These are phyloP conservation scores for Paradoxurus hermaphroditus DNA, from an alignment of 2,113 vertebrate species.

Conservation along the genomic window DNA sequence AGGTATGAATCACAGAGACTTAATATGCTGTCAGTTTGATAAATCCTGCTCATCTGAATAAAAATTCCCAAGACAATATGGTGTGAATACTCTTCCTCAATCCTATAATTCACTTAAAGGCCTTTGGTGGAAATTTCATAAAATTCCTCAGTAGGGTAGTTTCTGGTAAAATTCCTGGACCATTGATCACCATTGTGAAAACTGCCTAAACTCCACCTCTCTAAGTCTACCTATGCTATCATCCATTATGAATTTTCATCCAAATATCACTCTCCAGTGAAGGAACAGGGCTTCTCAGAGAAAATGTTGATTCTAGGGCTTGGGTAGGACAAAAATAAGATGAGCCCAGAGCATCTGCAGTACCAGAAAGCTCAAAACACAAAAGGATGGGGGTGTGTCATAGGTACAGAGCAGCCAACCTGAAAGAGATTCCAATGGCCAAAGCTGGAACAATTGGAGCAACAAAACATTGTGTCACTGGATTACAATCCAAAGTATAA, in stretches of 20 bases:
- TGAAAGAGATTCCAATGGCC: background rate
- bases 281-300: background rate
- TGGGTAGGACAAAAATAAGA: background rate
- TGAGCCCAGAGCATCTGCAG: background rate
- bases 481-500: slow-evolving; percentile 5
- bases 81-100: background rate
- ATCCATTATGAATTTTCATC: background rate
- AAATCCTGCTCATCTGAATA: background rate
- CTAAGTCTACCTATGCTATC: background rate
- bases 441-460: background rate
- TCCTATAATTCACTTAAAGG: slow-evolving; percentile 25
- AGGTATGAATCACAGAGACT: background rate
- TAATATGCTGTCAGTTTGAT: slow-evolving; percentile 11
- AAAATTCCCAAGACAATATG: slow-evolving; percentile 36
- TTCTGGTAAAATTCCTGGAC: slow-evolving; percentile 38
- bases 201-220: background rate
- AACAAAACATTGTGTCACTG: background rate
- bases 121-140: background rate
- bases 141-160: background rate
- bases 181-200: background rate
- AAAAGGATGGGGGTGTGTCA: background rate
- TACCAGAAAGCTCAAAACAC: slow-evolving; percentile 17
- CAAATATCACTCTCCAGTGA: background rate
- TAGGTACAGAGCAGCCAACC: background rate
- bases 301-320: background rate